These are phyloP conservation scores for Eublepharis macularius DNA, from an alignment of 2,113 vertebrate genomes.

Conservation along the genomic window DNA sequence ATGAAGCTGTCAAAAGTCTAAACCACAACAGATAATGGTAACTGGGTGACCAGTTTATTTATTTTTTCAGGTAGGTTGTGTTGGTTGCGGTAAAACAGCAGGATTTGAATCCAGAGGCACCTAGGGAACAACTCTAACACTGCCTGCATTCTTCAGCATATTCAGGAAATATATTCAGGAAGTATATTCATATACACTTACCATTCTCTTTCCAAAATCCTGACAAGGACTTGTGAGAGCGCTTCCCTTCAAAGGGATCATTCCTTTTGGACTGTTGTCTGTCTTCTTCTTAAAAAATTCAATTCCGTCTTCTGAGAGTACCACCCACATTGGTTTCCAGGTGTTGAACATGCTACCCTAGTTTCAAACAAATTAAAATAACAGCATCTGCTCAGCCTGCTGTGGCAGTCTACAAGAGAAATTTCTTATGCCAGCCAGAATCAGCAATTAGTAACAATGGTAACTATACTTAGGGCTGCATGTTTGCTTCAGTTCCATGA, in stretches of 20 bases:
- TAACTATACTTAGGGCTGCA: no score
- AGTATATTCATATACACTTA: slow-evolving; percentile 64
- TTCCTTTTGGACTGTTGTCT: slow-evolving; percentile 90
- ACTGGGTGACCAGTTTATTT: no score
- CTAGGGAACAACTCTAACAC: not conserved
- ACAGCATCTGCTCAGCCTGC: not conserved
- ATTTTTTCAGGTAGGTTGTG: no score
- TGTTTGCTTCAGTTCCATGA: not conserved
- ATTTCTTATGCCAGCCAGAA: not conserved
- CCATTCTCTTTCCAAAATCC: slow-evolving; percentile 89
- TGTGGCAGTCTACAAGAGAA: not conserved
- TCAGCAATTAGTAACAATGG: no score
- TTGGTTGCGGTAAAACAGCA: no score
- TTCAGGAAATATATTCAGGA: not conserved
- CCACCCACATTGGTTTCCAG: slow-evolving; percentile 94
- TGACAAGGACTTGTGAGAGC: slow-evolving; percentile 85
- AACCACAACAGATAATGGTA: no score
- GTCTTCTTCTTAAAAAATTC: slow-evolving; percentile 95
- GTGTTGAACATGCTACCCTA: slow-evolving; percentile 92
- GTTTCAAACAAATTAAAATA: not conserved
- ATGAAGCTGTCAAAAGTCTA: no score
- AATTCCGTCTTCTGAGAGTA: slow-evolving; percentile 90
- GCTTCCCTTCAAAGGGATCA: slow-evolving; percentile 92
- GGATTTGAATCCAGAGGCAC: no score
- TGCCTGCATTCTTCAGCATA: not conserved